phyloP scores from a whole-genome alignment of 1,140 invertebrate species.

The Drosophila obscura region DNA sequence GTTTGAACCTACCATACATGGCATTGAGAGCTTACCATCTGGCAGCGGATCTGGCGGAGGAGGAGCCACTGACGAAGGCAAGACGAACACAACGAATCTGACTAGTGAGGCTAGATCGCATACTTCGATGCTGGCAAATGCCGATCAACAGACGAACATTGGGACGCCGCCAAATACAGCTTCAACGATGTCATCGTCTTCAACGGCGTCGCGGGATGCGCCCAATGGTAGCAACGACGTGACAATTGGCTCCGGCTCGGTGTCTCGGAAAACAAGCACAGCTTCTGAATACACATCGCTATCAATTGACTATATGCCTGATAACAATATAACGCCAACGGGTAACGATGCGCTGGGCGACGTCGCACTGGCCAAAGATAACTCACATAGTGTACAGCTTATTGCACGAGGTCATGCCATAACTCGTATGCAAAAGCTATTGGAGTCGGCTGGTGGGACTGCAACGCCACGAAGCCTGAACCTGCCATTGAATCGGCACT shows the following conservation, averaged over 20 bases:
- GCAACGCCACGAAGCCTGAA: slow-evolving; percentile 65
- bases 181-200: slow-evolving; percentile 74
- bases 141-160: slow-evolving; percentile 36
- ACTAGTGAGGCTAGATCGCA: slow-evolving; percentile 43
- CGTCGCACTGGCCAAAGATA: slow-evolving; percentile 24
- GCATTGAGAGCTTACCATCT: slow-evolving; percentile 47
- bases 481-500: slow-evolving; percentile 62
- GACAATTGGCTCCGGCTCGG: slow-evolving; percentile 84
- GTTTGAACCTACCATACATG: slow-evolving; percentile 75
- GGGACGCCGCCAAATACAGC: slow-evolving; percentile 69
- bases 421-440: slow-evolving; percentile 61
- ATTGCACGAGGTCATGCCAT: slow-evolving; percentile 58
- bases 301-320: slow-evolving; percentile 85
- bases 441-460: slow-evolving; percentile 55
- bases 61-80: slow-evolving; percentile 24
- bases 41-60: slow-evolving; percentile 6
- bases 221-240: slow-evolving; percentile 83
- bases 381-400: slow-evolving; percentile 25
- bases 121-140: slow-evolving; percentile 35
- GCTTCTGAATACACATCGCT: slow-evolving; percentile 83
- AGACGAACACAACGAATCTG: slow-evolving; percentile 15
- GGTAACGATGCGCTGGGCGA: slow-evolving; percentile 59
- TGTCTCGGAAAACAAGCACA: slow-evolving; percentile 85
- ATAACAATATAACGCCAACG: slow-evolving; percentile 84
- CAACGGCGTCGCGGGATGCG: slow-evolving; percentile 67